Conservation (phyloP, 2,888 invertebrate species). For the Tetranychus piercei region DNA sequence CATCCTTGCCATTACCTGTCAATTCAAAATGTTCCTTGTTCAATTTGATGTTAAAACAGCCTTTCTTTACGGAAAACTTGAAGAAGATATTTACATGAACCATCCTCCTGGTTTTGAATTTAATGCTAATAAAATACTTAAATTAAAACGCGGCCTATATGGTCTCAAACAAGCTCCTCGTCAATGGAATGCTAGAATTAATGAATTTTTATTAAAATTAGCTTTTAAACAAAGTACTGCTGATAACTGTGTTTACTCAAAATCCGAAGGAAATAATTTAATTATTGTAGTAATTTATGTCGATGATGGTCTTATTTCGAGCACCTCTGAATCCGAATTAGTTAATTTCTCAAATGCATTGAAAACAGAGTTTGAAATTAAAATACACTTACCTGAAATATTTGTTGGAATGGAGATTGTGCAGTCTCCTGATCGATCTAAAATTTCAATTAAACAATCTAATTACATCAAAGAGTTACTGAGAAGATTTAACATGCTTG, state of each 20-base stretch:
- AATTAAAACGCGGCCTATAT: too few species aligned
- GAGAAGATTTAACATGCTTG: conserved; percentile 4
- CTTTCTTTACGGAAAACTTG: conserved; percentile 22
- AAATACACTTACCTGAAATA: background rate
- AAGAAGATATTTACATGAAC: conserved; percentile 23
- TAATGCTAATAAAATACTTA: background rate
- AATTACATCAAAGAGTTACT: conserved; percentile 2
- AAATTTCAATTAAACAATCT: background rate
- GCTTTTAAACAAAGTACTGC: background rate
- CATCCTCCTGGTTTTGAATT: conserved; percentile 25
- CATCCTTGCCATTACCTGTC: conserved; percentile 20
- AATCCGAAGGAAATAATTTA: too few species aligned
- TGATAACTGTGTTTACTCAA: conserved; percentile 23
- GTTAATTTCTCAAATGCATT: too few species aligned
- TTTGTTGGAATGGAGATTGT: conserved; percentile 16
- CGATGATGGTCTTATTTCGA: conserved; percentile 19
- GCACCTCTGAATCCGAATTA: background rate
- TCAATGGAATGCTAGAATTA: too few species aligned
- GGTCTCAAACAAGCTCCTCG: too few species aligned
- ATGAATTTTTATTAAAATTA: too few species aligned
- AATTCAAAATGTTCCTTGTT: conserved; percentile 10
- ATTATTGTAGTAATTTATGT: conserved; percentile 21
- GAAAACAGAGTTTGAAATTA: conserved; percentile 10
- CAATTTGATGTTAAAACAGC: conserved; percentile 24
- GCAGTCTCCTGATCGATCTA: background rate